Evolutionary conservation across 2,888 invertebrate genomes (phyloP).

Genomic region (Melanchra persicariae): DNA sequence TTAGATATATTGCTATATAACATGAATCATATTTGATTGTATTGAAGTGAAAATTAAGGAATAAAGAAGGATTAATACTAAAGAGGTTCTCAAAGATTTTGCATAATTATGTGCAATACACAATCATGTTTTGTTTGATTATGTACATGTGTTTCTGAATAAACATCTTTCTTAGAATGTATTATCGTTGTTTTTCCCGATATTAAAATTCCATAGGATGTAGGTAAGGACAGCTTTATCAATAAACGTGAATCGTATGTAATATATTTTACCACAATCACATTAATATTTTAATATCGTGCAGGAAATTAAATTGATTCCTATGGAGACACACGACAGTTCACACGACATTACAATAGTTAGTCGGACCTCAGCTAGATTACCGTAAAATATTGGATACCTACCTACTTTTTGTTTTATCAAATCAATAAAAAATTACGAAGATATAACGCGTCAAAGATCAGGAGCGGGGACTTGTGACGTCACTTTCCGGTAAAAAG

Average conservation of each 20-base stretch:
- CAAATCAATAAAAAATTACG: too few species aligned
- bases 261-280: neutral
- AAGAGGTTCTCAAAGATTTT: neutral
- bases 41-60: too few species aligned
- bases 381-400: too few species aligned
- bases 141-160: neutral
- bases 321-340: conserved; percentile 14
- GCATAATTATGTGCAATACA: too few species aligned
- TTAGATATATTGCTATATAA: too few species aligned
- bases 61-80: neutral
- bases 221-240: conserved; percentile 12
- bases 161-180: neutral
- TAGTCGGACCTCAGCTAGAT: too few species aligned
- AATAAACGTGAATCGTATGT: conserved; percentile 32
- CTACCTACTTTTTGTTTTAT: too few species aligned
- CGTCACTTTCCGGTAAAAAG: too few species aligned
- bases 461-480: too few species aligned
- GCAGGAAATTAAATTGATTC: conserved; percentile 27
- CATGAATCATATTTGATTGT: too few species aligned
- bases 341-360: neutral
- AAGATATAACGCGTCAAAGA: too few species aligned
- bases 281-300: conserved; percentile 16
- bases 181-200: neutral
- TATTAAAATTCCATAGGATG: conserved; percentile 4
- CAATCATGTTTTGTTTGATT: neutral